These are phyloP conservation scores for Hypercompe scribonia DNA, from an alignment of 2,888 invertebrate genomes.

Conservation along the genomic window DNA sequence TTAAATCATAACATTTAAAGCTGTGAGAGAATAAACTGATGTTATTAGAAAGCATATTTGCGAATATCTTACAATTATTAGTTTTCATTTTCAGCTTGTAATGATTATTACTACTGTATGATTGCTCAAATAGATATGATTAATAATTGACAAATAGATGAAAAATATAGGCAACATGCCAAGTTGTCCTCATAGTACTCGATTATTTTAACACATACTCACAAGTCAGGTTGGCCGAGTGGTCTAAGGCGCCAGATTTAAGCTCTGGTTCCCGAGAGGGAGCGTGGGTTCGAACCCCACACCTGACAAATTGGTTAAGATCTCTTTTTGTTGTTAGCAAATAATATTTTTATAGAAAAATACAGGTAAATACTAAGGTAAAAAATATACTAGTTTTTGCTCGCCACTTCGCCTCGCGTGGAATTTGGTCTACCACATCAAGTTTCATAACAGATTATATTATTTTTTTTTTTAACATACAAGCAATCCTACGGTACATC, in stretches of 20 bases:
- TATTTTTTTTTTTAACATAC: too few species aligned
- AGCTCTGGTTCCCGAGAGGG: conserved; percentile 93
- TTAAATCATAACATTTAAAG: background rate
- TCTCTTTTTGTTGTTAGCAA: background rate
- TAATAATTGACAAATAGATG: background rate
- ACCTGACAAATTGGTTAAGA: conserved; percentile 83
- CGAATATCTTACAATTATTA: background rate
- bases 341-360: too few species aligned
- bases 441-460: too few species aligned
- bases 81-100: background rate
- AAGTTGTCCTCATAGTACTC: conserved; percentile 9
- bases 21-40: too few species aligned
- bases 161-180: conserved; percentile 35
- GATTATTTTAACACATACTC: conserved; percentile 29
- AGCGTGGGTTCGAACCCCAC: conserved; percentile 95
- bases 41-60: background rate
- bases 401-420: too few species aligned
- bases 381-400: too few species aligned
- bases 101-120: background rate
- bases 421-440: too few species aligned
- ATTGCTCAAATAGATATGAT: background rate
- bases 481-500: too few species aligned
- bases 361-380: too few species aligned
- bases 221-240: conserved; percentile 92
- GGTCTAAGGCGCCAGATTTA: conserved; percentile 95